Evolutionary conservation across 1,140 invertebrate species (phyloP), one percentile per base, ranked within the genome.

Genomic region (Venturia canescens): DNA sequence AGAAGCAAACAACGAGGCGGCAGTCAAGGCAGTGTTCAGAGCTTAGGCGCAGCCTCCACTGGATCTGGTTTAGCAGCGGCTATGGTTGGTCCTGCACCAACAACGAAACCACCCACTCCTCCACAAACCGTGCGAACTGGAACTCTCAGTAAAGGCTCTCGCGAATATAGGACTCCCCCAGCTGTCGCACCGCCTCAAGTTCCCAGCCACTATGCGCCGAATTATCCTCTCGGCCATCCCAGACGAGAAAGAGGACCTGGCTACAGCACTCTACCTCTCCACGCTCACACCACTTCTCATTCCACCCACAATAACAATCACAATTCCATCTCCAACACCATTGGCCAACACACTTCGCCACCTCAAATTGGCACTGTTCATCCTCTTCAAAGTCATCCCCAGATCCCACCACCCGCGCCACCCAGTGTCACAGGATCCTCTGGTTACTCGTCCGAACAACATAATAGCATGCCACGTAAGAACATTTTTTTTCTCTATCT

Each of bases 151-250:
- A 94, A 95, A 90, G 94, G 93, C 69, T 96, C 95, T 3, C 93
- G 96, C 66, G 97, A 98, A 87, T 99, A 99, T 91, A 94, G 98
- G 83, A 98, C 98, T 26, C 97, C 97, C 18, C 98, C 98, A 13
- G 97, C 97, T 53, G 97, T 99, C 18, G 97, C 98, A 34, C 98
- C 98, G 11, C 98, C 98, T 16, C 97, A 97, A 91, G 96, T 99
- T 72, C 98, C 98, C 5, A 97, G 96, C 87, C 97, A 98, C 91
- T 98, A 98, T 92, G 97, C 97, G 16, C 97, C 97, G 9, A 98
- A 98, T 92, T 98, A 98, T 93, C 97, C 97, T 3, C 92, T 97
- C 78, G 96, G 96, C 0, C 96, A 97, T 93, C 95, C 95, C 1
- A 92, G 95, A 85, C 93, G 95, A 27, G 93, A 96, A 83, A 93